Evolutionary conservation across 2,797 vertebrate species (phyloP).

Genomic region (Silurus lanzhouensis): DNA sequence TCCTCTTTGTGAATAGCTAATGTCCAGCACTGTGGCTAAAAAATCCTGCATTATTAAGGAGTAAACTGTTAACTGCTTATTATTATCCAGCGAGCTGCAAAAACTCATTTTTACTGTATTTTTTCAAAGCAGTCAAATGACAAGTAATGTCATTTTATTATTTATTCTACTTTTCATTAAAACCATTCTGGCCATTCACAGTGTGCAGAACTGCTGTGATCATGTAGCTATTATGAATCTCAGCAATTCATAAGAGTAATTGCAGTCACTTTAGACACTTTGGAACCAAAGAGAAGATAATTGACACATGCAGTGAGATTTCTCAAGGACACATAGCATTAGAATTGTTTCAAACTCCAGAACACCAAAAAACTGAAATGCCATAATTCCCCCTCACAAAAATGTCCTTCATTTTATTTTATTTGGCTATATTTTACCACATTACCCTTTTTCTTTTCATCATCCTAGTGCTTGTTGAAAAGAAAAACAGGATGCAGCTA

Average conservation of each 20-base stretch:
- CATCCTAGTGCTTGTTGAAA: not conserved
- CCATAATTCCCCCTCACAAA: not conserved
- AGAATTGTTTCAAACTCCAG: not conserved
- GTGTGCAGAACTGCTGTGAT: not conserved
- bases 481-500: not conserved
- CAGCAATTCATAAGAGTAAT: not conserved
- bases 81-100: not conserved
- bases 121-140: not conserved
- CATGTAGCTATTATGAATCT: not conserved
- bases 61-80: not conserved
- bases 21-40: not conserved
- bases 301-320: not conserved
- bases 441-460: not conserved
- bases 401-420: not conserved
- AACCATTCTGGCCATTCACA: not conserved
- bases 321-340: not conserved
- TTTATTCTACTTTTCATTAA: not conserved
- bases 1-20: constrained; percentile 2
- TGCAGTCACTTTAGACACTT: not conserved
- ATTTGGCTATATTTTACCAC: not conserved
- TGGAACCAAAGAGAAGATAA: not conserved
- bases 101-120: not conserved
- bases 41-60: not conserved
- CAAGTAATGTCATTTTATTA: not conserved
- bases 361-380: not conserved